phyloP scores from a whole-genome alignment of 2,797 vertebrate species.

The Gymnodraco acuticeps region DNA sequence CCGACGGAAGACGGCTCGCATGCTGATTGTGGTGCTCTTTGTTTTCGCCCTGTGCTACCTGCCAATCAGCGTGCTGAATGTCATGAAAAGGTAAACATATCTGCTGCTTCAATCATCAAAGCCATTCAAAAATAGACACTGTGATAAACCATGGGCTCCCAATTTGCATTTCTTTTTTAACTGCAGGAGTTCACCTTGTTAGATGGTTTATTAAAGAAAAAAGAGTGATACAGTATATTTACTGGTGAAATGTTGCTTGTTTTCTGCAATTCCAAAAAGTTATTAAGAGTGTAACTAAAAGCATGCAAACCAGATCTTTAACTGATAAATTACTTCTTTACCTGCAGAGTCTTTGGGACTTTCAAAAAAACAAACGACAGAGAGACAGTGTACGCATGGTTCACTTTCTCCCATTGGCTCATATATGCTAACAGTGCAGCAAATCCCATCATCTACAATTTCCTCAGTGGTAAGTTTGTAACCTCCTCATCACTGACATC shows the following conservation, averaged over 20 bases:
- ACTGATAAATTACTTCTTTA: constrained; percentile 11
- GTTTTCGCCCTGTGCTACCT: constrained; percentile 97
- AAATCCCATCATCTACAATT: constrained; percentile 99
- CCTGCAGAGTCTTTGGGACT: constrained; percentile 92
- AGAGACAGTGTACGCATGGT: constrained; percentile 96
- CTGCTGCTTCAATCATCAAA: constrained; percentile 7
- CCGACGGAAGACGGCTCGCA: constrained; percentile 94
- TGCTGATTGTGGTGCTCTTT: constrained; percentile 96
- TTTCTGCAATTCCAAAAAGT: not conserved
- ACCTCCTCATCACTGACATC: not conserved
- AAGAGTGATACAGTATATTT: not conserved
- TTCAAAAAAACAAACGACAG: constrained; percentile 93
- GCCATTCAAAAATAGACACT: not conserved
- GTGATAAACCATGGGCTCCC: not conserved
- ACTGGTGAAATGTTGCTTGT: not conserved
- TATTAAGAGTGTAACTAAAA: not conserved
- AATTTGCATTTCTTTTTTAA: not conserved
- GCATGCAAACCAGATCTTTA: not conserved
- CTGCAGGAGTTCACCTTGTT: not conserved
- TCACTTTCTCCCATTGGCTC: constrained; percentile 97
- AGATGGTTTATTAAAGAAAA: not conserved
- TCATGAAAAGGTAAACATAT: constrained; percentile 92
- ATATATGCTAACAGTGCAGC: constrained; percentile 98
- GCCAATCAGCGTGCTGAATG: constrained; percentile 96
- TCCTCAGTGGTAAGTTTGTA: constrained; percentile 93